Base-by-base conservation (phyloP, 2,888 invertebrate species). In the Oscheius myriophilus region DNA sequence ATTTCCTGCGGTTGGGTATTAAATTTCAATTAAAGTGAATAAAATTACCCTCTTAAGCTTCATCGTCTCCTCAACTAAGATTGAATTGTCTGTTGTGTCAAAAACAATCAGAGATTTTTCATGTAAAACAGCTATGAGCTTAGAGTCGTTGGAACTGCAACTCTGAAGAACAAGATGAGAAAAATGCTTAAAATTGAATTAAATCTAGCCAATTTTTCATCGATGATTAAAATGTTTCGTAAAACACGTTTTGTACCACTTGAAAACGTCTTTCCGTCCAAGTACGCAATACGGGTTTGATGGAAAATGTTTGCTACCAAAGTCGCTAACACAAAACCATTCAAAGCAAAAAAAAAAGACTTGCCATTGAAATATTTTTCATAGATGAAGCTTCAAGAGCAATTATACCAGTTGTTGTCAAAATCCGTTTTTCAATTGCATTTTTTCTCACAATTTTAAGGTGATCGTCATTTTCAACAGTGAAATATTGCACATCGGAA, bases 21-120 rank as follows among this genome's bases (percentile, higher is more conserved):
- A 25, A 51, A 52, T 33, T 52, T 53, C 25, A 26, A 12, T n/a
- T 39, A 41, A 39, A 42, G 18, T 25, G 12, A n/a, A 14, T 39
- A 2, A 23, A 21, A 25, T 42, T 52, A 75, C 75, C 51, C 69
- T 63, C 58, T 51, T 54, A 14, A 55, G 42, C 41, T 66, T 61
- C 53, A 69, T 61, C 53, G 65, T 43, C 67, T 76, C 72, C 41
- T 58, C 41, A 52, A 76, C 66, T 14, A 76, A 45, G 52, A 76
- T 72, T 43, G 61, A 64, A 42, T 62, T 21, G 41, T 73, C 72
- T 23, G 65, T 67, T 16, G 59, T 57, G 45, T 70, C 68, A 65
- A 76, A 73, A 70, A 76, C 67, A 41, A 76, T 67, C 33, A 71
- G 63, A 53, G 68, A 68, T 45, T 64, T 68, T 55, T 67, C 58